Conservation (phyloP, 2,113 vertebrate genomes). For the Clarias gariepinus region DNA sequence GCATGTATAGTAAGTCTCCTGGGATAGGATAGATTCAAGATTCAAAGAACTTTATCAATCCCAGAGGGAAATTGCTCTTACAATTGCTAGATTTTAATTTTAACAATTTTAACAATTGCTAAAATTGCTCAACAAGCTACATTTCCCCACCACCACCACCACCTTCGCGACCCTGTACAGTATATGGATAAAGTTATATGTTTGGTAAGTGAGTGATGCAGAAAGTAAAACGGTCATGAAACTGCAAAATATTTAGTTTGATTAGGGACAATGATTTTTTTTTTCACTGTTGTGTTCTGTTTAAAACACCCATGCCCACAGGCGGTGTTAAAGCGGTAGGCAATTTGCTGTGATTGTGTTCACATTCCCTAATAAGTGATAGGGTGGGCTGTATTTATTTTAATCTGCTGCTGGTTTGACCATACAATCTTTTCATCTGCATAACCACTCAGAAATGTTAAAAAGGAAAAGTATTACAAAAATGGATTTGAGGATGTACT, state of each 20-base stretch:
- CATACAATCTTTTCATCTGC: background rate
- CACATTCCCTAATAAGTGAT: background rate
- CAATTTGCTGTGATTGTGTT: background rate
- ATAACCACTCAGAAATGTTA: background rate
- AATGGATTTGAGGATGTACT: background rate
- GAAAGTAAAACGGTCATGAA: background rate
- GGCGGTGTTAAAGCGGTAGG: background rate
- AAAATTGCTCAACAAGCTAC: no score
- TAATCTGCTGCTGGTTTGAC: background rate
- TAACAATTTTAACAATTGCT: no score
- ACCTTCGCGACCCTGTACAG: no score
- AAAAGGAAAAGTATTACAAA: background rate
- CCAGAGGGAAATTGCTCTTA: no score
- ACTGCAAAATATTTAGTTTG: background rate
- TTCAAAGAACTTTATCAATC: no score
- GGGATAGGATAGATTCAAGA: no score
- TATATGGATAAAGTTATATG: no score
- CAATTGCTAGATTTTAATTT: no score
- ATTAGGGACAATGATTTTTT: background rate
- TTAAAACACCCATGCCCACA: no score
- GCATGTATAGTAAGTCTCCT: no score
- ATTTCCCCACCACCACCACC: no score
- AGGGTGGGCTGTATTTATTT: background rate
- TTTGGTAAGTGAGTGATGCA: no score
- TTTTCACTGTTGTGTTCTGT: background rate